These are phyloP conservation scores for Cyanistes caeruleus DNA, from an alignment of 2,113 vertebrate species.

Conservation along the genomic window DNA sequence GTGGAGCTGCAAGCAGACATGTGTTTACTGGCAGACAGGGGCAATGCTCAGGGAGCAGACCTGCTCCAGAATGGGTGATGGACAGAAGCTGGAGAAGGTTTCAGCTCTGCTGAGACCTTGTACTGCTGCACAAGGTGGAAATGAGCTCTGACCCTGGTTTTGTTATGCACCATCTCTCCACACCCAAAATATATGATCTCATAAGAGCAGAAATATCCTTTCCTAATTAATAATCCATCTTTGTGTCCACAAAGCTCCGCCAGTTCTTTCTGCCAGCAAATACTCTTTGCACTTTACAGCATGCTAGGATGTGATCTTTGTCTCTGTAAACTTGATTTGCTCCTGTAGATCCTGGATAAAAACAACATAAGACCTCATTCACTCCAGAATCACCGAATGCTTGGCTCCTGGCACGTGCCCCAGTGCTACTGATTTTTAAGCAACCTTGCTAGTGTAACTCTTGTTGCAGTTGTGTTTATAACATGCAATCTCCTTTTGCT, in stretches of 20 bases:
- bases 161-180: background rate
- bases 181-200: background rate
- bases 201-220: background rate
- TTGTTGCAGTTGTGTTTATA: background rate
- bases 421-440: background rate
- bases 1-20: background rate
- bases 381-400: background rate
- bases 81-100: background rate
- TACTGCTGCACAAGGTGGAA: background rate
- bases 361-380: background rate
- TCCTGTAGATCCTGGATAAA: slow-evolving; percentile 7
- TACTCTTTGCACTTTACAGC: background rate
- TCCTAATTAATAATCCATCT: background rate
- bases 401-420: background rate
- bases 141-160: background rate
- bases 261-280: background rate
- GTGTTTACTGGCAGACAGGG: background rate
- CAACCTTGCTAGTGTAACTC: background rate
- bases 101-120: background rate
- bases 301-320: background rate
- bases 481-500: background rate
- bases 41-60: background rate
- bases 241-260: slow-evolving; percentile 7
- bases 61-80: background rate
- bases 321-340: background rate